phyloP scores from a whole-genome alignment of 2,797 vertebrate species.

The Acrocephalus scirpaceus region DNA sequence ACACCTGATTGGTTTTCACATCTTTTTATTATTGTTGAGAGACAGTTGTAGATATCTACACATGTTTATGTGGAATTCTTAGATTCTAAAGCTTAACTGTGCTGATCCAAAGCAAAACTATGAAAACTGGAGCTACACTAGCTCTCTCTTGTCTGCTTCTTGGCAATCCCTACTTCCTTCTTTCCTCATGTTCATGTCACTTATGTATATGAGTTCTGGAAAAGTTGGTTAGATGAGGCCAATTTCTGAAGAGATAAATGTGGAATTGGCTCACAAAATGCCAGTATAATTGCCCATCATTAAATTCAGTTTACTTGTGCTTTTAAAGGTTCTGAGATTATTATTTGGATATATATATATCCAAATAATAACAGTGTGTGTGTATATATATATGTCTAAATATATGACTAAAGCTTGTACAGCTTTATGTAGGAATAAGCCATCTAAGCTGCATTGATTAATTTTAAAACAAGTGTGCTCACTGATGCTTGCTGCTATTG shows the following conservation, averaged over 20 bases:
- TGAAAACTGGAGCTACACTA: neutral
- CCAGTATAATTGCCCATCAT: neutral
- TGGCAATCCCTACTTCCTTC: neutral
- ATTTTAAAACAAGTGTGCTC: neutral
- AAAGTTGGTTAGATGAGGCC: neutral
- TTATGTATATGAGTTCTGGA: neutral
- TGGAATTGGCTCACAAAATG: neutral
- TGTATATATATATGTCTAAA: neutral
- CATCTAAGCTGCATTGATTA: neutral
- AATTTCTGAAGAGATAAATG: neutral
- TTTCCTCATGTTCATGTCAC: neutral
- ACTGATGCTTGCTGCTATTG: neutral
- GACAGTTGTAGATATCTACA: neutral
- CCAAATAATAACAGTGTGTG: too few relatives aligned
- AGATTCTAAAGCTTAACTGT: neutral
- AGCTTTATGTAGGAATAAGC: neutral
- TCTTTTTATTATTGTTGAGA: neutral
- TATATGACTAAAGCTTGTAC: neutral
- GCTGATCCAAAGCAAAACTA: neutral
- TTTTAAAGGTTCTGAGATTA: neutral
- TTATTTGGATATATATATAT: neutral
- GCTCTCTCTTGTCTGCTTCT: neutral
- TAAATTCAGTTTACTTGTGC: neutral
- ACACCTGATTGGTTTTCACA: neutral
- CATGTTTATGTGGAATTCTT: neutral